A percentile compares a stretch with the other conserved stretches of the same genome.
These are phyloP conservation scores for Actinia tenebrosa DNA, from an alignment of 64 coral and sea anemone species.

Conservation along the genomic window DNA sequence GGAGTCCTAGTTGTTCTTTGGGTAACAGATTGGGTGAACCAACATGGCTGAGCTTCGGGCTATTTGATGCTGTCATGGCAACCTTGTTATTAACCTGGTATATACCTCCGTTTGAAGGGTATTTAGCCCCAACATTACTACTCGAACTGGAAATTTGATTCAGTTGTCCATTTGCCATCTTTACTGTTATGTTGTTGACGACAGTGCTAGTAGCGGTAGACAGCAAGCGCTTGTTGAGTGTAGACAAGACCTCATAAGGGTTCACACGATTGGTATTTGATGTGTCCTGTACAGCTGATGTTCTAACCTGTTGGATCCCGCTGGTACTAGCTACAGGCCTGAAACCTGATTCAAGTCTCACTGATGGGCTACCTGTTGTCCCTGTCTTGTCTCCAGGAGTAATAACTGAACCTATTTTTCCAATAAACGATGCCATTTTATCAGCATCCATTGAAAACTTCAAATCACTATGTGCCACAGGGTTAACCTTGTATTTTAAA, in stretches of 20 bases:
- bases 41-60: neutral
- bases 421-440: conserved; percentile 67
- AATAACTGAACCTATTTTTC: conserved; percentile 88
- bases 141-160: conserved; percentile 27
- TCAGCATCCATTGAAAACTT: conserved; percentile 89
- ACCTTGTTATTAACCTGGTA: conserved; percentile 12
- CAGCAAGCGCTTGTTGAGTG: conserved; percentile 68
- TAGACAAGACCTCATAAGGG: conserved; percentile 64
- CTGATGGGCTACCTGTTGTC: neutral
- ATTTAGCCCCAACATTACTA: neutral
- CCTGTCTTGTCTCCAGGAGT: conserved; percentile 60
- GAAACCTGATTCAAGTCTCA: conserved; percentile 33
- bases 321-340: conserved; percentile 33
- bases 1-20: neutral
- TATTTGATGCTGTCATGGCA: neutral
- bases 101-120: neutral
- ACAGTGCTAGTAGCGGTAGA: neutral
- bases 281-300: neutral
- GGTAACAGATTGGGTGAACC: neutral
- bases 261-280: conserved; percentile 17
- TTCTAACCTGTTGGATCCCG: conserved; percentile 1
- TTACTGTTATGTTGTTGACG: conserved; percentile 34
- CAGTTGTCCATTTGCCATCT: conserved; percentile 54
- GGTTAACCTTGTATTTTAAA: conserved; percentile 87
- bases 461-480: conserved; percentile 95